A percentile compares a stretch with the other conserved stretches of the same genome.
phyloP scores from a whole-genome alignment of 2,797 vertebrate species.

The Phrynocephalus guinanensis region DNA sequence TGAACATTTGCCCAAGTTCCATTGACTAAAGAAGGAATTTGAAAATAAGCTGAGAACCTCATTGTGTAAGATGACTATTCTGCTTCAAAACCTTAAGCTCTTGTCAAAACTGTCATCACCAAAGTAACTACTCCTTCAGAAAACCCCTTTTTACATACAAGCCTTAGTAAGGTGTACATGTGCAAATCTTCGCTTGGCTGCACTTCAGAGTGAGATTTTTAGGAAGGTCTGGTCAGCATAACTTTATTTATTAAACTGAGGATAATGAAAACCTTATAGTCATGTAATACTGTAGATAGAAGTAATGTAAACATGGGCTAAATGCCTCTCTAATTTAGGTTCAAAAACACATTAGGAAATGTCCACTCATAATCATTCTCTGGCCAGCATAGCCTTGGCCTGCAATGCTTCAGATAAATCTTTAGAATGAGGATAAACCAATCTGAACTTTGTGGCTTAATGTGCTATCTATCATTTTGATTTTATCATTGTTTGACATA shows the following conservation, averaged over 20 bases:
- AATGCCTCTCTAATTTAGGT: not conserved
- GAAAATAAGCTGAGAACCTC: not conserved
- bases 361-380: not conserved
- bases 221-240: not conserved
- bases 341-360: not conserved
- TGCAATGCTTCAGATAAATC: constrained; percentile 32
- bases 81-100: not conserved
- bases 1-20: too few relatives aligned
- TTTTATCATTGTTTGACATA: constrained; percentile 56
- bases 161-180: not conserved
- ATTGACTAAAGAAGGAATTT: not conserved
- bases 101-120: constrained; percentile 3
- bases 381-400: constrained; percentile 41
- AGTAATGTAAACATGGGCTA: fast-evolving
- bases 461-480: constrained; percentile 45
- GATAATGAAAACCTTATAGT: constrained; percentile 3
- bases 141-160: not conserved
- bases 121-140: constrained; percentile 10
- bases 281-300: not conserved
- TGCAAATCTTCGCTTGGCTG: not conserved
- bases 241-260: not conserved
- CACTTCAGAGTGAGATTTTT: not conserved
- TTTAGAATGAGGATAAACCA: constrained; percentile 50
- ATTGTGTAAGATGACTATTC: not conserved
- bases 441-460: constrained; percentile 35